phyloP scores from a whole-genome alignment of 2,113 vertebrate species.

The Leptocoma aspasia region DNA sequence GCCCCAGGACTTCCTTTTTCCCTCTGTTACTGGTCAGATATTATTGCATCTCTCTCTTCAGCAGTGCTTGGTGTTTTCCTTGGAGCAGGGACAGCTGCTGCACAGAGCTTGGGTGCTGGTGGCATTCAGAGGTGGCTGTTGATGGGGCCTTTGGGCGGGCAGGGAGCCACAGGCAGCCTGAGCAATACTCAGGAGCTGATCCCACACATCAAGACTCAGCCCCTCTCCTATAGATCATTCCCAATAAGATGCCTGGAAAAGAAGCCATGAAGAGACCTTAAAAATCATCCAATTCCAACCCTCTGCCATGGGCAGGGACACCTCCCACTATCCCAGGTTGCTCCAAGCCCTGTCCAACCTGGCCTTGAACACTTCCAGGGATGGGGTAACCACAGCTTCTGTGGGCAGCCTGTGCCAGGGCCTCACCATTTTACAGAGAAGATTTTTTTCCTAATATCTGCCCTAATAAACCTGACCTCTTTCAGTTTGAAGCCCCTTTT shows the following conservation, averaged over 20 bases:
- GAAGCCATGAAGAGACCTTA: background rate
- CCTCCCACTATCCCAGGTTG: fast-evolving
- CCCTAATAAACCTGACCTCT: background rate
- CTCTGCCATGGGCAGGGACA: background rate
- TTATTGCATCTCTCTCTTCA: background rate
- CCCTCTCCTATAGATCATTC: background rate
- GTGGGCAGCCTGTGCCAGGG: background rate
- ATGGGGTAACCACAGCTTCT: background rate
- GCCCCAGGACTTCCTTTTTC: background rate
- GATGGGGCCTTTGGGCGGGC: background rate
- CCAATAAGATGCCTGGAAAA: background rate
- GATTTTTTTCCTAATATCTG: background rate
- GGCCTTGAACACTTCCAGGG: background rate
- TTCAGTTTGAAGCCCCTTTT: background rate
- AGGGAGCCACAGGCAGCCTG: background rate
- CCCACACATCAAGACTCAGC: background rate
- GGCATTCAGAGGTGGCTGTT: background rate
- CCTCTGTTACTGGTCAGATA: background rate
- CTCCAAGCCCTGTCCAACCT: background rate
- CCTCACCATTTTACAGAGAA: background rate
- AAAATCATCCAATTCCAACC: background rate
- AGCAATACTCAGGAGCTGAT: background rate
- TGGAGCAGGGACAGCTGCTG: background rate
- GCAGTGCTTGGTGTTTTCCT: background rate
- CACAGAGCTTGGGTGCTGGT: fast-evolving